Evolutionary conservation across 2,113 vertebrate genomes (phyloP), one percentile per base, ranked within the genome.

Genomic region (Sigmodon hispidus): DNA sequence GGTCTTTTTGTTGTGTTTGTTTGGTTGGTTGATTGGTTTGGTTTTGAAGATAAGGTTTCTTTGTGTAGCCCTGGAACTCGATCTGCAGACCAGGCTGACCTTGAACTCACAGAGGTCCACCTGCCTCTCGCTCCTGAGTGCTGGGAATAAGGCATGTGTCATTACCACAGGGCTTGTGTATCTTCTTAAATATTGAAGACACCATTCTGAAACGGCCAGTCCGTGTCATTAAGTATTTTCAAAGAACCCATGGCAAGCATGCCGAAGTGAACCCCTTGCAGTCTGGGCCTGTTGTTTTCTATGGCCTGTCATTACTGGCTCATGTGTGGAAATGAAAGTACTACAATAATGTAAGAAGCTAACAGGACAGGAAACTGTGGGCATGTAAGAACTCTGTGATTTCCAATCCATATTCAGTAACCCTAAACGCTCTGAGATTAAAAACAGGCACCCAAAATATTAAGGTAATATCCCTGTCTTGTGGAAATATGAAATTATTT

Each of bases 381-480:
- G 52, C 36, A 4, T 16, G 36, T 87, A 61, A 59, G 31, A 70
- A 26, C 63, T 70, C 50, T 77, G 36, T 55, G 31, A 72, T 67
- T 93, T 24, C 59, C 29, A n/a, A 12, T 70, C 40, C 9, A 34
- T 67, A 45, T 86, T 69, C 81, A 61, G 29, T 87, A 67, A 91
- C n/a, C 55, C 79, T 93, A 21, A 89, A 90, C 93, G 4, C 57
- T 77, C 85, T 75, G 24, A 84, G 80, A 43, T 57, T 83, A 63
- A 45, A 84, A 43, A 19, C 57, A 94, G 24, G 43, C 43, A 59
- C 16, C 34, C 75, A 89, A 80, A 81, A 34, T 70, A 91, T 65
- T 89, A 76, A 76, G 72, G 10, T 65, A 80, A 73, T 73, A 79
- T 88, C 69, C 70, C 59, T 85, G 52, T 17, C 40, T 75, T 21